These are phyloP conservation scores for Macaria notata DNA, from an alignment of 2,888 invertebrate species.

Conservation along the genomic window DNA sequence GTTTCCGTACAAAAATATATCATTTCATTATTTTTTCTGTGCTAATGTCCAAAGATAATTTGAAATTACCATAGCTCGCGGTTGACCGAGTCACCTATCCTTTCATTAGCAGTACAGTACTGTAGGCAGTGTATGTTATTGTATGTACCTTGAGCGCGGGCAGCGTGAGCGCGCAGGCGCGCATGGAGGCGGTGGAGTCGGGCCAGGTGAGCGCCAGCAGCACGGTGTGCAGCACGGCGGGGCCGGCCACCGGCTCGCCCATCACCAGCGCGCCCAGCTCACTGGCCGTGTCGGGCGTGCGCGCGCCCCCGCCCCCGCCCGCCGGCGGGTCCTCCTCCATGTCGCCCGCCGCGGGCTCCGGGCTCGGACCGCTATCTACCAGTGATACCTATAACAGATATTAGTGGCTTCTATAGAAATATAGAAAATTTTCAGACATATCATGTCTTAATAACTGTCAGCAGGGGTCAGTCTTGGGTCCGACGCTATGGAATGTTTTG, in stretches of 20 bases:
- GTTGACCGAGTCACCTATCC: too few species aligned
- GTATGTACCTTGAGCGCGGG: slow-evolving; percentile 74
- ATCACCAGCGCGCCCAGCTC: slow-evolving; percentile 90
- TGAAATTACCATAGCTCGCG: too few species aligned
- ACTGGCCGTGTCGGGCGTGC: slow-evolving; percentile 87
- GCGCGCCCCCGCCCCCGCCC: slow-evolving; percentile 68
- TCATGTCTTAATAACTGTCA: too few species aligned
- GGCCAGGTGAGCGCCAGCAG: slow-evolving; percentile 86
- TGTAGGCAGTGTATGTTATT: too few species aligned
- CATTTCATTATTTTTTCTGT: too few species aligned
- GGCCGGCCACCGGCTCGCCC: slow-evolving; percentile 69
- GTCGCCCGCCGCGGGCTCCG: slow-evolving; percentile 81
- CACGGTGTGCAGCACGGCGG: slow-evolving; percentile 61
- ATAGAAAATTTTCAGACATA: too few species aligned
- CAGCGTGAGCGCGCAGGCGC: slow-evolving; percentile 89
- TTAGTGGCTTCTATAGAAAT: too few species aligned
- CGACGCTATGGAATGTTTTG: too few species aligned
- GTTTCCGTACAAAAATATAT: too few species aligned
- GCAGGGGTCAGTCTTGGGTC: too few species aligned
- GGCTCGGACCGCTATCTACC: slow-evolving; percentile 85
- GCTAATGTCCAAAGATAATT: too few species aligned
- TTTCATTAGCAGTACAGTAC: too few species aligned
- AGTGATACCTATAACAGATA: slow-evolving; percentile 80
- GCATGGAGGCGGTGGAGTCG: slow-evolving; percentile 91
- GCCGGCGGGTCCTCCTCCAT: slow-evolving; percentile 83